Evolutionary conservation across 2,888 invertebrate species (phyloP), one percentile per base, ranked within the genome.

Genomic region (Leptopilina drosophilae): DNA sequence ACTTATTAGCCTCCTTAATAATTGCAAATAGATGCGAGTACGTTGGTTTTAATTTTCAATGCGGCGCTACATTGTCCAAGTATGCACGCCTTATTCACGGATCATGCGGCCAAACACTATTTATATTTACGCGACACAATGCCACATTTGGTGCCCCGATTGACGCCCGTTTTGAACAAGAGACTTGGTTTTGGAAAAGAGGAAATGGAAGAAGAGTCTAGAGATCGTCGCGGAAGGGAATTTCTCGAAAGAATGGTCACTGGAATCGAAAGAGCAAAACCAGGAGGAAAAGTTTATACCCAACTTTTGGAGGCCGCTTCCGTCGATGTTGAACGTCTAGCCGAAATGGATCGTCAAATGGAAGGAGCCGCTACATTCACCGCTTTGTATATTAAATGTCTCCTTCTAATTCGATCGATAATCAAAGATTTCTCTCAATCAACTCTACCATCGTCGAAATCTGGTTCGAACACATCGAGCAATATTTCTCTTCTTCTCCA

Each of bases 41-140:
- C 98, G 8, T 92, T 99, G 80, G 97, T 99, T 83, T 92, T 99
- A 87, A 96, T 99, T 46, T 95, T 99, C 88, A 99, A 99, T 92
- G 98, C 99, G 12, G 98, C 99, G 0, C 95, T 96, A 84, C 95
- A 96, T 89, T 96, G 97, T 90, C 96, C 97, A 73, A 97, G 98
- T 14, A 98, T 99, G 94, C 93, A 97, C 82, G 96, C 98, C 8
- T 93, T 99, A 77, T 96, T 99, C 89, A 98, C 98, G 79, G 96
- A 98, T 83, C 97, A 98, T 90, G 98, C 98, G 0, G 93, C 96
- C 77, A 95, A 97, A 78, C 99, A 99, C 92, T 99, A 99, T 93
- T 95, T 96, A 0, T 99, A 98, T 91, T 93, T 99, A 64, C 93
- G 98, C 5, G 98, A 98, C 91, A 97, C 98, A 12, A 96, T 98